These are phyloP conservation scores for Dendrophyllia cribrosa DNA, from an alignment of 64 coral and sea anemone genomes.

Conservation along the genomic window DNA sequence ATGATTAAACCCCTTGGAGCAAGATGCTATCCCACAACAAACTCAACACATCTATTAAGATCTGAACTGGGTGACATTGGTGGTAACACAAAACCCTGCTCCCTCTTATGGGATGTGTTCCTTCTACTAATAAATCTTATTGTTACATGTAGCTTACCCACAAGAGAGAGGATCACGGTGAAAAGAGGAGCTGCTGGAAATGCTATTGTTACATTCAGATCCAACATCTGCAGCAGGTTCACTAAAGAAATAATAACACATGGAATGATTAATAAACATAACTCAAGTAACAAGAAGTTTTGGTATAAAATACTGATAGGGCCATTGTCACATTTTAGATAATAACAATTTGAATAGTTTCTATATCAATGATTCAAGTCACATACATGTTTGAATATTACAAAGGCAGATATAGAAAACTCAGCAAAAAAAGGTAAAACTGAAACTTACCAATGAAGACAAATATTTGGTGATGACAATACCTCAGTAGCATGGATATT, in stretches of 20 bases:
- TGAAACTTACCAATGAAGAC: constrained; percentile 89
- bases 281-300: background rate
- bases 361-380: too few relatives aligned
- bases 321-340: too few relatives aligned
- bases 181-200: constrained; percentile 96
- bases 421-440: background rate
- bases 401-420: background rate
- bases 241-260: constrained; percentile 56
- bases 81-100: too few relatives aligned
- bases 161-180: constrained; percentile 97
- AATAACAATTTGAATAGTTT: too few relatives aligned
- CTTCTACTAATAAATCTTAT: background rate
- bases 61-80: too few relatives aligned
- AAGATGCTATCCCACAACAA: too few relatives aligned
- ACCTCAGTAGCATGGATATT: constrained; percentile 96
- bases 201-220: constrained; percentile 95
- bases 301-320: background rate
- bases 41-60: too few relatives aligned
- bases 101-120: background rate
- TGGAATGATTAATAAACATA: background rate
- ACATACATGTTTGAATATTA: background rate
- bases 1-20: too few relatives aligned
- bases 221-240: constrained; percentile 96
- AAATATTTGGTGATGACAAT: constrained; percentile 99
- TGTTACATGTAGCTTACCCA: constrained; percentile 68